Base-by-base conservation (phyloP, 2,888 invertebrate species). In the Diarsia rubi region DNA sequence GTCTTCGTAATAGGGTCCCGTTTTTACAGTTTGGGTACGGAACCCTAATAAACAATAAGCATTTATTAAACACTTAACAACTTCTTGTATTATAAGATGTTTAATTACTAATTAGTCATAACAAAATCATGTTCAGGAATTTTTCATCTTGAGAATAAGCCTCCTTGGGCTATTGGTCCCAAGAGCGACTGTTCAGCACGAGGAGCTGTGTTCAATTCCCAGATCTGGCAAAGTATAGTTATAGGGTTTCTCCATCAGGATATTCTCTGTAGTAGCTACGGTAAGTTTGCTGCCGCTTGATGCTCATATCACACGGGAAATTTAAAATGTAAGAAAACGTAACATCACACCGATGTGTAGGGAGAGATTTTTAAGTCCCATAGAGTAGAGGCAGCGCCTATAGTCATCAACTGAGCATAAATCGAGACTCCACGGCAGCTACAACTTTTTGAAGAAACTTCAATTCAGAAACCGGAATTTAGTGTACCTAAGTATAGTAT, bases 11-110 rank as follows among this genome's bases (percentile, higher is more conserved):
- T n/a, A n/a, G n/a, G n/a, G n/a, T n/a, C n/a, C n/a, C n/a, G n/a
- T n/a, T n/a, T n/a, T n/a, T n/a, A n/a, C n/a, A n/a, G n/a, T n/a
- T n/a, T n/a, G n/a, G n/a, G n/a, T n/a, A n/a, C n/a, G n/a, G n/a
- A n/a, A n/a, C n/a, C n/a, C n/a, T n/a, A 54, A 24, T 1, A 54
- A 57, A 57, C 12, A 27, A 8, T 27, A 67, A 67, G 24, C 9
- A 47, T 66, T 52, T 2, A 44, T 27, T 59, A 11, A 59, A 31
- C 8, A 42, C 68, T 63, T 37, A 62, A 64, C 6, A 5, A 42
- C 59, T 79, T 70, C 49, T 45, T 54, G 57, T 57, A 37, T 69
- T 5, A 49, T 42, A 27, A 57, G 47, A 37, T 66, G 16, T 31
- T 45, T 24, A 19, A 31, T 31, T 24, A 27, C 9, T 27, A 27